phyloP scores from a whole-genome alignment of 2,113 vertebrate species.

The Amia ocellicauda region DNA sequence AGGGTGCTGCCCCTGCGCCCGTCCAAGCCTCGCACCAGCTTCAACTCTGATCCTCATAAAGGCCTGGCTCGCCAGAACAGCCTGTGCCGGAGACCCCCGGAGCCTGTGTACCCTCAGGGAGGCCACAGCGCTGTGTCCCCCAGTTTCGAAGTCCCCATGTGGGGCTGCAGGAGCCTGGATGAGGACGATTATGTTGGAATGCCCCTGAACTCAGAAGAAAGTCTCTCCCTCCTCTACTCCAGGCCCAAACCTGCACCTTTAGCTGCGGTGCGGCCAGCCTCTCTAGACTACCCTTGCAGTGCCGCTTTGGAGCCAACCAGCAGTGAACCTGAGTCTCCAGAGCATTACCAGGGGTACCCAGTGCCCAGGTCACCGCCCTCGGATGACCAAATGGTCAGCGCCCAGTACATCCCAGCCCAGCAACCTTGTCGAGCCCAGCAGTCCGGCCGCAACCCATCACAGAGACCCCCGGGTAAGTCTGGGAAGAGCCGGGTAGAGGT shows the following conservation, averaged over 20 bases:
- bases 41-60: conserved; percentile 48
- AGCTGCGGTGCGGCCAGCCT: conserved; percentile 22
- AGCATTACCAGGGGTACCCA: conserved; percentile 41
- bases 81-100: conserved; percentile 58
- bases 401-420: conserved; percentile 75
- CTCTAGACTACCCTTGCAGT: conserved; percentile 39
- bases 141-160: conserved; percentile 43
- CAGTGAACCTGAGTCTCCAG: conserved; percentile 47
- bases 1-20: conserved; percentile 56
- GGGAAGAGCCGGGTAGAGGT: conserved; percentile 27
- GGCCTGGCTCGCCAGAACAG: conserved; percentile 64
- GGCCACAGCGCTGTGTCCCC: conserved; percentile 37
- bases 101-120: conserved; percentile 40
- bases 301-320: conserved; percentile 47
- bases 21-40: conserved; percentile 69
- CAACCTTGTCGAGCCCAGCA: conserved; percentile 52
- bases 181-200: conserved; percentile 36
- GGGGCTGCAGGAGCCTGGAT: conserved; percentile 44
- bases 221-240: conserved; percentile 40
- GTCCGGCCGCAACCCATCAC: conserved; percentile 42
- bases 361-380: conserved; percentile 26
- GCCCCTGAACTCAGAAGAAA: conserved; percentile 39
- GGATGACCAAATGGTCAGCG: conserved; percentile 69
- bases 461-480: conserved; percentile 1
- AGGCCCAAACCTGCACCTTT: conserved; percentile 28